Conservation (phyloP, 2,113 vertebrate species). For the Heptranchias perlo region DNA sequence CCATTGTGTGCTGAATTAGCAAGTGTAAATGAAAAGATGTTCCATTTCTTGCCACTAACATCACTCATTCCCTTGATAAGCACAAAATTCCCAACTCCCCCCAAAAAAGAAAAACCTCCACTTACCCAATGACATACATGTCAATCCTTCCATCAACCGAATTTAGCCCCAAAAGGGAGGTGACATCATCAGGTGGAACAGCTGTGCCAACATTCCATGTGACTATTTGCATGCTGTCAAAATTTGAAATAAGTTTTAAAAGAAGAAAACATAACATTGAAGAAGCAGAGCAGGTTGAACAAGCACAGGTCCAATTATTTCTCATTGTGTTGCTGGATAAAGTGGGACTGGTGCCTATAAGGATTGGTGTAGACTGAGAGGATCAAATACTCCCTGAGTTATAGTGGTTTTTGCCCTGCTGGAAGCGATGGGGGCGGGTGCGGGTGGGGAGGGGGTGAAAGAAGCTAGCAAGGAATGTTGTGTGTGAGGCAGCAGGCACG, state of each 20-base stretch:
- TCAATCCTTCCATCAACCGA: conserved; percentile 73
- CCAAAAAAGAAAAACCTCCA: background rate
- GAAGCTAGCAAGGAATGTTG: background rate
- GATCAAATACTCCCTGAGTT: background rate
- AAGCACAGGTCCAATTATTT: background rate
- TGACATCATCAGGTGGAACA: conserved; percentile 82
- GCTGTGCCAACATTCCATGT: conserved; percentile 95
- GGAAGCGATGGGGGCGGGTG: background rate
- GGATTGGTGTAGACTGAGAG: background rate
- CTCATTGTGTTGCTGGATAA: background rate
- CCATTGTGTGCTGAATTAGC: background rate
- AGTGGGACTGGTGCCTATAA: background rate
- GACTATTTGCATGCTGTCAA: conserved; percentile 80
- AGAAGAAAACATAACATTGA: background rate
- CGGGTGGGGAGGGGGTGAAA: background rate
- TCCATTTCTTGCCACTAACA: background rate
- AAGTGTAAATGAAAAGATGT: background rate
- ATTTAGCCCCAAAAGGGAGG: conserved; percentile 79
- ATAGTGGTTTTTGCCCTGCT: background rate
- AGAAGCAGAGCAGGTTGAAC: background rate
- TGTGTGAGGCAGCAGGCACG: no score
- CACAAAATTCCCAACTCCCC: background rate
- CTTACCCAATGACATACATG: conserved; percentile 95
- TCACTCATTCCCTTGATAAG: background rate
- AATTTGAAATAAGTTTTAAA: conserved; percentile 35